Evolutionary conservation across 2,113 vertebrate species (phyloP), one percentile per base, ranked within the genome.

Genomic region (Percina caprodes): DNA sequence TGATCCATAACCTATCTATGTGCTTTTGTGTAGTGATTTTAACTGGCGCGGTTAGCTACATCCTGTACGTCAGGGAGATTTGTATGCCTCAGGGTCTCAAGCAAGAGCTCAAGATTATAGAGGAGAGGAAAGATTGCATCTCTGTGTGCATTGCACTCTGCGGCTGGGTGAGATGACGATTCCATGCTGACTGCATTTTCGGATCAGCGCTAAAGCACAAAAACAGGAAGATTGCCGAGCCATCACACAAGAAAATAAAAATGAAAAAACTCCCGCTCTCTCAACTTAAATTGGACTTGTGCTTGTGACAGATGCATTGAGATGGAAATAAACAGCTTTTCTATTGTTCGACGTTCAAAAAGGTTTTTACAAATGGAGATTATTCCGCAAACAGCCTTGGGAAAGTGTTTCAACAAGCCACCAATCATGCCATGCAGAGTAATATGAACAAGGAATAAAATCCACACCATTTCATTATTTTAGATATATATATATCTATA

Each of bases 401-500:
- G 84, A 85, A 90, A 79, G 82, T 86, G 88, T 92, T 91, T 86
- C 63, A 74, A 87, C 92, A 90, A 92, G 86, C 87, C 83, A 94
- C 89, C 80, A 83, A 91, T 91, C 93, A 94, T 95, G 93, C 92
- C 94, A 95, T 95, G 94, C 94, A 93, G 90, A 94, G 84, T 93
- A 89, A 85, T 88, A 90, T 90, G 86, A 90, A 87, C 89, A 88
- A 83, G 85, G 84, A 90, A 79, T 85, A 85, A 91, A 91, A 85
- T 87, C 89, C 86, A 93, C 91, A 92, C 80, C 74, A 68, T 80
- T 77, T 77, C 49, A 49, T 80, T 71, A 80, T 63, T 85, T 73
- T 90, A 39, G 8, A 39, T 71, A 39, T 11, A 39, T 65, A 71
- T 23, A 88, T 60, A 91, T 83, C 86, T 56, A 69, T 65, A 71